Evolutionary conservation across 2,888 invertebrate species (phyloP).

Genomic region (Mechanitis mazaeus): DNA sequence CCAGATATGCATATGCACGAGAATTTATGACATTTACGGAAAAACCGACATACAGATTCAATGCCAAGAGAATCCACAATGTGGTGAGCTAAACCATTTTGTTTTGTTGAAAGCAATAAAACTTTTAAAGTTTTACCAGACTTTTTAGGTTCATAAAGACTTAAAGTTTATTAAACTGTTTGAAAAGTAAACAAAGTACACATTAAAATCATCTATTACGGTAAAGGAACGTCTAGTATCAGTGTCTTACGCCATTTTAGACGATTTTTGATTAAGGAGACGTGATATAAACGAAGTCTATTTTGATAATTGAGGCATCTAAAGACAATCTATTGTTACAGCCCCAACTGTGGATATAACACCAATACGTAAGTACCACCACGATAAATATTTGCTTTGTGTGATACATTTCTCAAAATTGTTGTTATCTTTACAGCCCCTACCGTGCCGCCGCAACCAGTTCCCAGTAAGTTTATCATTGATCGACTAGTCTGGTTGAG

Average conservation of each 20-base stretch:
- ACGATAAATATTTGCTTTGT: conserved; percentile 12
- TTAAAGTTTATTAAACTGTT: no score
- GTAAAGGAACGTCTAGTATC: no score
- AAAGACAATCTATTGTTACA: conserved; percentile 28
- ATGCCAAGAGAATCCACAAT: conserved; percentile 50
- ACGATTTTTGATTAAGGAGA: conserved; percentile 11
- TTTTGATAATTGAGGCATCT: neutral
- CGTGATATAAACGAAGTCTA: conserved; percentile 9
- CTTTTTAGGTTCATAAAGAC: no score
- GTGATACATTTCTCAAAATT: conserved; percentile 8
- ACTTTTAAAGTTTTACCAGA: neutral
- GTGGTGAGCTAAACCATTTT: conserved; percentile 39
- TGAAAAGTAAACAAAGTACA: no score
- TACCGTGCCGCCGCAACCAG: conserved; percentile 21
- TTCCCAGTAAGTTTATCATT: conserved; percentile 27
- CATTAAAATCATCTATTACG: neutral
- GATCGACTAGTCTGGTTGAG: neutral
- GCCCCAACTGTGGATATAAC: conserved; percentile 23
- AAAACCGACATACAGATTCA: conserved; percentile 43
- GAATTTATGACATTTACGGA: conserved; percentile 34
- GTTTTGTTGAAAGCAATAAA: neutral
- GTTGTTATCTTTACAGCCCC: conserved; percentile 29
- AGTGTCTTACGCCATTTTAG: neutral
- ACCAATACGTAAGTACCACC: conserved; percentile 29
- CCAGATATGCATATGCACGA: conserved; percentile 53